phyloP scores from a whole-genome alignment of 2,113 vertebrate species.

The Muntiacus muntjak region DNA sequence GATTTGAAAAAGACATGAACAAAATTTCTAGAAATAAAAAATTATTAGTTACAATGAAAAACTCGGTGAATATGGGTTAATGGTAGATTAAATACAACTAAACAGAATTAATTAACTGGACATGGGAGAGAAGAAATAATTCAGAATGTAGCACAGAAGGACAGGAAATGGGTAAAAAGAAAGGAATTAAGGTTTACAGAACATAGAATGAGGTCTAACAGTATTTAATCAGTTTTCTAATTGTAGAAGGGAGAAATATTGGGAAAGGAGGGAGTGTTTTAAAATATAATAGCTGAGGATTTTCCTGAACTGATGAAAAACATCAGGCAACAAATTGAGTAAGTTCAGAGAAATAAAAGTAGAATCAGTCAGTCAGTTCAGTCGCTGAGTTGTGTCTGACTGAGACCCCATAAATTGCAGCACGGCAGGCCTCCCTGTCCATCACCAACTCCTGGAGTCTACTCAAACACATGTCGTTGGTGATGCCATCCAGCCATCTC shows the following conservation, averaged over 20 bases:
- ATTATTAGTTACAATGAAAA: neutral
- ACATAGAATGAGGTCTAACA: neutral
- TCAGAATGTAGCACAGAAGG: neutral
- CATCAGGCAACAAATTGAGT: neutral
- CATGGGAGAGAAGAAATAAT: neutral
- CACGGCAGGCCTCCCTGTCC: neutral
- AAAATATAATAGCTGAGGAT: neutral
- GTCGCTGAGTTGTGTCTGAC: fast-evolving
- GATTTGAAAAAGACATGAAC: neutral
- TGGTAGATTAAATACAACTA: neutral
- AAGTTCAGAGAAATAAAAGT: neutral
- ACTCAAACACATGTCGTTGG: neutral
- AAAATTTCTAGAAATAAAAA: neutral
- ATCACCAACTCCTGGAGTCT: neutral
- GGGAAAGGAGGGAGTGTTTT: neutral
- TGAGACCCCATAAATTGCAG: neutral
- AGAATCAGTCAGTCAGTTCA: neutral
- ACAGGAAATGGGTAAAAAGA: neutral
- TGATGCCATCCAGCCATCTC: neutral
- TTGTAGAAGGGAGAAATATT: neutral
- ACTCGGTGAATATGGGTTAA: neutral
- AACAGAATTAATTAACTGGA: neutral
- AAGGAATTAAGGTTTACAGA: neutral
- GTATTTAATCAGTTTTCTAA: neutral
- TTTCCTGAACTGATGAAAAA: neutral